Base-by-base conservation (phyloP, 2,888 invertebrate species). In the Amphipoea oculea region DNA sequence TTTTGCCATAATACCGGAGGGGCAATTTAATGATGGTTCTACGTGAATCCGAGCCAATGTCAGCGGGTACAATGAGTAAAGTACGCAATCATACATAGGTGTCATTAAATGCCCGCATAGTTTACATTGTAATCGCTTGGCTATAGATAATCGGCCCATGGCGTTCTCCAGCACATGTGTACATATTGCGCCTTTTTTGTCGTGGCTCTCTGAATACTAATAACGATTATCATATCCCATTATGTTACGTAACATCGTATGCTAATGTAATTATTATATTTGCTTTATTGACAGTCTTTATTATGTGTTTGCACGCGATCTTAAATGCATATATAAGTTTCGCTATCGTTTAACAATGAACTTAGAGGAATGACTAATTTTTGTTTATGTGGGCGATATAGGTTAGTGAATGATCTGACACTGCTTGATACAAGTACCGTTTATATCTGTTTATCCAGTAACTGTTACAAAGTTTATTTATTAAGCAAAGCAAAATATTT, bases 71-170 rank as follows among this genome's bases (percentile, higher is more conserved):
- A 90, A 90, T 90, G 88, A 91, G 87, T 78, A 83, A 90, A 87
- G 89, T 88, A 91, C 87, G 90, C 90, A 92, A 92, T 90, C 89
- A 91, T 88, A 88, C 85, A 88, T 86, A 89, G 89, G 89, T 90
- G 92, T 88, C 90, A 94, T 94, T 93, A 93, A 91, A 89, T 92
- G 89, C 92, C 92, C 92, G 92, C 93, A 94, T 94, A 89, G 90
- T 86, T 90, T 92, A 91, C 92, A 90, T 89, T 88, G 92, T 91
- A 92, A 93, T 90, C 89, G 90, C 82, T 88, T 88, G 88, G 90
- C 89, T 88, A 87, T 88, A 88, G 88, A 91, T 94, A 93, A 94
- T 92, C 84, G 86, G 75, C 79, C 85, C 82, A 85, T 86, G 81
- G 82, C 83, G 79, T 85, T 89, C 88, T 88, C 78, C 82, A 83